These are phyloP conservation scores for Temnothorax nylanderi DNA, from an alignment of 1,140 invertebrate species.

Conservation along the genomic window DNA sequence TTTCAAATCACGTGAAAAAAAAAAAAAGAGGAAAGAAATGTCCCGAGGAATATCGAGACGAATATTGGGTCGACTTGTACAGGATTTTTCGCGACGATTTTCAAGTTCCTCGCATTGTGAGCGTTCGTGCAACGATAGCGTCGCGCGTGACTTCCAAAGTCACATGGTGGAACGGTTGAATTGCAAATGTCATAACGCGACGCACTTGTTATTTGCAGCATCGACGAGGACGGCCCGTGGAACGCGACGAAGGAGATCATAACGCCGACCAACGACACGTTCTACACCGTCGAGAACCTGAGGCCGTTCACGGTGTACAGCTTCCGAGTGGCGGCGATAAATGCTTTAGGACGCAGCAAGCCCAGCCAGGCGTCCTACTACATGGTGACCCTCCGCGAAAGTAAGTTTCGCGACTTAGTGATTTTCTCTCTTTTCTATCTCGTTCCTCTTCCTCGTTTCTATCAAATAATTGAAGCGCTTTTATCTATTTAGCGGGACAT, in stretches of 20 bases:
- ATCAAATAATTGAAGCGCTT: neutral
- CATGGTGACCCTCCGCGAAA: slow-evolving; percentile 91
- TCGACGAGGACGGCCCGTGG: slow-evolving; percentile 89
- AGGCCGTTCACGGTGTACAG: slow-evolving; percentile 92
- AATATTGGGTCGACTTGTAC: neutral
- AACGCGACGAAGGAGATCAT: slow-evolving; percentile 88
- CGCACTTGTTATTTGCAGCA: slow-evolving; percentile 85
- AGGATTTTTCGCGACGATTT: slow-evolving; percentile 12
- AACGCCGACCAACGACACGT: slow-evolving; percentile 89
- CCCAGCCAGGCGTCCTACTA: slow-evolving; percentile 92
- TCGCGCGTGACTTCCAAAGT: neutral
- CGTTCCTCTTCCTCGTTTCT: neutral
- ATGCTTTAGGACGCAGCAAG: slow-evolving; percentile 89
- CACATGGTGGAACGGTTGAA: neutral
- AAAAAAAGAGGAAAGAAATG: neutral
- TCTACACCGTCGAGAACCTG: slow-evolving; percentile 88
- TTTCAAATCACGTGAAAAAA: neutral
- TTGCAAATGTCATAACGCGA: slow-evolving; percentile 37
- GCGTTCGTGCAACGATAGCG: neutral
- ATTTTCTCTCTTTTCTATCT: slow-evolving; percentile 12
- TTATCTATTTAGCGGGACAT: neutral
- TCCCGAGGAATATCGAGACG: neutral
- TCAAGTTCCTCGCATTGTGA: neutral
- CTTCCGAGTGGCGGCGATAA: slow-evolving; percentile 91
- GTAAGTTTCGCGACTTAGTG: slow-evolving; percentile 83